Percentiles rank a stretch among this genome's conserved stretches.
Evolutionary conservation across 2,113 vertebrate species (phyloP).

Genomic region (Vulpes ferrilata): DNA sequence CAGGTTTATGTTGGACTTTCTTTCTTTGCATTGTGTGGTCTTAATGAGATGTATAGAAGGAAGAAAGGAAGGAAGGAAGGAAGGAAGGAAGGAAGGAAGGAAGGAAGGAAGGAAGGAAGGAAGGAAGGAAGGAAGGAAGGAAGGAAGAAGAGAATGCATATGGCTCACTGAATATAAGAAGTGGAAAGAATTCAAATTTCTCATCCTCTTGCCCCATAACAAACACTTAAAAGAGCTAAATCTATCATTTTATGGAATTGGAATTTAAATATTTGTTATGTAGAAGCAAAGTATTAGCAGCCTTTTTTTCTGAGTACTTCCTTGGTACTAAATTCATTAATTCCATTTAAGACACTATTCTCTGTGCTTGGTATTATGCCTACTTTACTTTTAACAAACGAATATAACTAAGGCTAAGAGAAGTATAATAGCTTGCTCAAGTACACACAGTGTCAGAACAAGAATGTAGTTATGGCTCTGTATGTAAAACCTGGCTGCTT

Average conservation of each 20-base stretch:
- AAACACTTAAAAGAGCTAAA: not conserved
- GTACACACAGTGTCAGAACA: not conserved
- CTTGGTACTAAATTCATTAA: not conserved
- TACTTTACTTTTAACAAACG: not conserved
- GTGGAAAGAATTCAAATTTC: not conserved
- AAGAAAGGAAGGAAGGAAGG: accelerated
- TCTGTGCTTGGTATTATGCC: not conserved
- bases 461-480: not conserved
- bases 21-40: not conserved
- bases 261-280: not conserved
- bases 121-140: too few relatives aligned
- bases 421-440: not conserved
- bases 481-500: not conserved
- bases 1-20: not conserved
- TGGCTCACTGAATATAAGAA: not conserved
- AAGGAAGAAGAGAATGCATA: not conserved
- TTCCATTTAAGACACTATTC: not conserved
- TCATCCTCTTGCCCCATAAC: not conserved
- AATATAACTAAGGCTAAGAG: not conserved
- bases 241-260: not conserved
- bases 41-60: not conserved
- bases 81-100: accelerated
- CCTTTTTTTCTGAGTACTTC: not conserved
- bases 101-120: too few relatives aligned
- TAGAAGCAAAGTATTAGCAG: not conserved